A percentile compares a stretch with the other conserved stretches of the same genome.
These are phyloP conservation scores for Hyposoter dolosus DNA, from an alignment of 2,888 invertebrate genomes.

Conservation along the genomic window DNA sequence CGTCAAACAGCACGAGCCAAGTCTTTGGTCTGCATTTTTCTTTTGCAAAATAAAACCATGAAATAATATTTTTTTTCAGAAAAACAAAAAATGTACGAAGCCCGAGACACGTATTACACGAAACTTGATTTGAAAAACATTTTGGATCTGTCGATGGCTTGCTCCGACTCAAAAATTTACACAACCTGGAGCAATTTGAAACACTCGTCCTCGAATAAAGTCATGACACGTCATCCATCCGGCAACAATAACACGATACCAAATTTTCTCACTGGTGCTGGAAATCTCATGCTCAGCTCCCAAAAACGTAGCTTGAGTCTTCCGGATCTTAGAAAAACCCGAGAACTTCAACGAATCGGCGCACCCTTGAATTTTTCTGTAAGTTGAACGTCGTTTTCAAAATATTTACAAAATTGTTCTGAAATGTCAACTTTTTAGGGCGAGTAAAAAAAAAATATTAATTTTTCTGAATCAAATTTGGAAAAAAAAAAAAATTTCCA, in stretches of 20 bases:
- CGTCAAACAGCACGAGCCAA: neutral
- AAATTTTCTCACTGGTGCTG: slow-evolving; percentile 78
- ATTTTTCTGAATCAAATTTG: neutral
- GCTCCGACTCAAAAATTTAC: slow-evolving; percentile 93
- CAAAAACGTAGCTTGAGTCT: slow-evolving; percentile 90
- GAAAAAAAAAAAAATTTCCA: neutral
- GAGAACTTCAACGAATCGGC: slow-evolving; percentile 76
- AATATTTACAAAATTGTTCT: neutral
- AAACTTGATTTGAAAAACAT: slow-evolving; percentile 80
- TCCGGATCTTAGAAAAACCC: slow-evolving; percentile 88
- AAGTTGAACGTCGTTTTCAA: slow-evolving; percentile 79
- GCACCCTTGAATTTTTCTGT: slow-evolving; percentile 89
- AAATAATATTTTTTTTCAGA: slow-evolving; percentile 73
- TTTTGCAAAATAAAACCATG: neutral
- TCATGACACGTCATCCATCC: slow-evolving; percentile 89
- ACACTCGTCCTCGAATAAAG: slow-evolving; percentile 87
- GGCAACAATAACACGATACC: slow-evolving; percentile 89
- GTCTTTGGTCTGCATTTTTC: slow-evolving; percentile 11
- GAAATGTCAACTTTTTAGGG: neutral
- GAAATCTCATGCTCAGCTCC: slow-evolving; percentile 71
- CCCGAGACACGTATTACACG: slow-evolving; percentile 78
- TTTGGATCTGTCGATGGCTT: slow-evolving; percentile 92
- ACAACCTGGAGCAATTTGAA: slow-evolving; percentile 96
- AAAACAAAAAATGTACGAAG: slow-evolving; percentile 81
- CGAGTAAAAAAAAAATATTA: no score